phyloP scores from a whole-genome alignment of 1,140 invertebrate genomes.

The Charaxes varanes region DNA sequence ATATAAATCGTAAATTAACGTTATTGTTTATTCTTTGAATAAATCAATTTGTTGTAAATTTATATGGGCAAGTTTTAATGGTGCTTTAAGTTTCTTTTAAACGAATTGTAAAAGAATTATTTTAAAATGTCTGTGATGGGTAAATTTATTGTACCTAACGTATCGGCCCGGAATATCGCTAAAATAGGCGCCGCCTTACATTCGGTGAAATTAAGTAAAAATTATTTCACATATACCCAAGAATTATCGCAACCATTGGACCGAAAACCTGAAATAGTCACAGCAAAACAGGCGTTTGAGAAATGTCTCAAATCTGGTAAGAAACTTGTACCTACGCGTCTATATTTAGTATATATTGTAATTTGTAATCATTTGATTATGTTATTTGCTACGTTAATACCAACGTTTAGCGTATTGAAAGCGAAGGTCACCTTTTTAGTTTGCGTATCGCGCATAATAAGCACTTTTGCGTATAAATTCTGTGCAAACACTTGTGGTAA shows the following conservation, averaged over 20 bases:
- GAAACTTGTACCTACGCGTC: no score
- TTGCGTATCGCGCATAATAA: no score
- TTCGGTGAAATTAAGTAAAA: slow-evolving; percentile 50
- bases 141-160: slow-evolving; percentile 47
- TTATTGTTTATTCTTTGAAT: not conserved
- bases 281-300: slow-evolving; percentile 70
- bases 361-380: no score
- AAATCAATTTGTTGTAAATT: not conserved
- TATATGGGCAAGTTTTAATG: not conserved
- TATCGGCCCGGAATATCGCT: slow-evolving; percentile 38
- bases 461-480: no score
- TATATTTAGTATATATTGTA: no score
- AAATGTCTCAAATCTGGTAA: slow-evolving; percentile 75
- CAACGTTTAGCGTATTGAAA: no score
- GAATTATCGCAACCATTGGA: slow-evolving; percentile 74
- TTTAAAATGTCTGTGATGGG: slow-evolving; percentile 54
- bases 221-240: slow-evolving; percentile 74
- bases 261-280: slow-evolving; percentile 65
- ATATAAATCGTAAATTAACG: not conserved
- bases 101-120: slow-evolving; percentile 1
- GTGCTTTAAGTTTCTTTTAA: not conserved
- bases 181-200: slow-evolving; percentile 44
- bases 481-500: no score
- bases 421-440: no score
- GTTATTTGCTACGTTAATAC: no score